Evolutionary conservation across 30 jellyfish, hydroid and myxozoan species (phyloP).

Genomic region (Nemopilema nomurai): DNA sequence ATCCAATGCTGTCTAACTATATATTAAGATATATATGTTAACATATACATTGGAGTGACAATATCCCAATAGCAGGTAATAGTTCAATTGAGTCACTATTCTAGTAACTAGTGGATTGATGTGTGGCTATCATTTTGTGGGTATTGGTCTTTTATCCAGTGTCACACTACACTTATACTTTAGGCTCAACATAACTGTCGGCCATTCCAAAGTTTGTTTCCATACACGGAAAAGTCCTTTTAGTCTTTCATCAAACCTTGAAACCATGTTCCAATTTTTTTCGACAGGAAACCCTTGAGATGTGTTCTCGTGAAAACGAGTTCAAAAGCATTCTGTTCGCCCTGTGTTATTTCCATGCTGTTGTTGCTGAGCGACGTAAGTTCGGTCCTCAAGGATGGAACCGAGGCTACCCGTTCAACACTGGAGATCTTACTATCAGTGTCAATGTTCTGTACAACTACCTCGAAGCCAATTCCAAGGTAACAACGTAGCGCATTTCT

Average conservation of each 20-base stretch:
- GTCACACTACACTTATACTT: too few species aligned
- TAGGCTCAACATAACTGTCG: too few species aligned
- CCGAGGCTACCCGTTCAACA: constrained; percentile 95
- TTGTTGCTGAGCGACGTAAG: constrained; percentile 97
- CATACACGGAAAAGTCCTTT: too few species aligned
- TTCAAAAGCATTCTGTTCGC: constrained; percentile 95
- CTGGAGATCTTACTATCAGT: constrained; percentile 98
- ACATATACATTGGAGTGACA: too few species aligned
- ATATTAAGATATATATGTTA: too few species aligned
- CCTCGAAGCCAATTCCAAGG: constrained; percentile 98
- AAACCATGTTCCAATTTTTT: not conserved
- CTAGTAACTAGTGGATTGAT: too few species aligned
- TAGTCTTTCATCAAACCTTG: not conserved
- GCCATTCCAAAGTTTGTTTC: too few species aligned
- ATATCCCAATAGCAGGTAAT: too few species aligned
- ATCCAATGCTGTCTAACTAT: too few species aligned
- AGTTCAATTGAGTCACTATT: too few species aligned
- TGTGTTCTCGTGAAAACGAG: constrained; percentile 98
- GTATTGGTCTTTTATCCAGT: too few species aligned
- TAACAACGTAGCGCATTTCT: constrained; percentile 1
- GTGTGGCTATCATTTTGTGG: too few species aligned
- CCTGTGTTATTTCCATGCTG: constrained; percentile 98
- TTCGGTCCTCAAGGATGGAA: constrained; percentile 99
- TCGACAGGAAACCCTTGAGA: constrained; percentile 93
- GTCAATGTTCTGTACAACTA: constrained; percentile 94